phyloP scores from a whole-genome alignment of 2,888 invertebrate species.

The Rhingia campestris region DNA sequence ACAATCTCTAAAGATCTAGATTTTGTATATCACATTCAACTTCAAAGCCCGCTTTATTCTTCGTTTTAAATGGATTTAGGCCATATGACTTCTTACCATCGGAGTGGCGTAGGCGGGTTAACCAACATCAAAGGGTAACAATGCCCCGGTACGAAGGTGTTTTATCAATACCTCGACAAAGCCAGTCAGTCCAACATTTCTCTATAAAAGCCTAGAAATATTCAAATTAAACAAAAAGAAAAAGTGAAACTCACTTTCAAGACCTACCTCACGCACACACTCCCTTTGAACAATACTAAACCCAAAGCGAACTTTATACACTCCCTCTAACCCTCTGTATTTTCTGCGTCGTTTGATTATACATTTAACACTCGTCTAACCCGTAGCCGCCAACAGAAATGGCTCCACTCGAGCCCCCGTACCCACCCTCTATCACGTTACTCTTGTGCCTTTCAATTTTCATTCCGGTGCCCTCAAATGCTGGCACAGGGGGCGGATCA shows the following conservation, averaged over 20 bases:
- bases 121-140: conserved; percentile 37
- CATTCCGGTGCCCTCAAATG: conserved; percentile 49
- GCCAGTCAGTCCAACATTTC: not conserved
- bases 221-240: conserved; percentile 36
- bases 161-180: conserved; percentile 3
- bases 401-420: conserved; percentile 1
- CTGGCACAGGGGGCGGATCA: conserved; percentile 1
- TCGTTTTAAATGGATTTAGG: conserved; percentile 21
- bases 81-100: conserved; percentile 12
- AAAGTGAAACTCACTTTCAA: conserved; percentile 2
- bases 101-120: too few relatives aligned
- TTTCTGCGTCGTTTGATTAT: conserved; percentile 62
- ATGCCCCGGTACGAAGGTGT: conserved; percentile 26
- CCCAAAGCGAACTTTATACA: conserved; percentile 20
- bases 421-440: conserved; percentile 1
- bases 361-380: conserved; percentile 46
- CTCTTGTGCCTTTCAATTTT: conserved; percentile 61
- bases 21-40: conserved; percentile 4
- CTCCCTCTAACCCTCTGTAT: not conserved
- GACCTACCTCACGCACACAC: conserved; percentile 7
- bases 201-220: conserved; percentile 14
- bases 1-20: not conserved
- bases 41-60: conserved; percentile 16
- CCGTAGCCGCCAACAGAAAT: conserved; percentile 29
- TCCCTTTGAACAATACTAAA: conserved; percentile 58